Evolutionary conservation across 2,797 vertebrate genomes (phyloP).

Genomic region (Tadarida brasiliensis): DNA sequence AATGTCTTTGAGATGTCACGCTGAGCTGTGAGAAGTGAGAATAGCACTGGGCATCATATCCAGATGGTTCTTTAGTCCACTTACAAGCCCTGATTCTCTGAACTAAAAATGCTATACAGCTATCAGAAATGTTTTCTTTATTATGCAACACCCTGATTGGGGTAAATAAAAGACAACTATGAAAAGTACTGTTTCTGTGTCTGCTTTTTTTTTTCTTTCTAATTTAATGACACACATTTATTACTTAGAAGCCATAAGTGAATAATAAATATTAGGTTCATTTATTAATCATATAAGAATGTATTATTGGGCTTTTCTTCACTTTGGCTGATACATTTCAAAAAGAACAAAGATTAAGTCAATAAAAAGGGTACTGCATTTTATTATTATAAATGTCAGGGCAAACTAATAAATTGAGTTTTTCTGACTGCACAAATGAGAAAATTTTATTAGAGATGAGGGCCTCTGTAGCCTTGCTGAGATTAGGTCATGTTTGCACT

Average conservation of each 20-base stretch:
- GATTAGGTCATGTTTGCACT: not conserved
- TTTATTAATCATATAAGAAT: not conserved
- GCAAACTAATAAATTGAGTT: not conserved
- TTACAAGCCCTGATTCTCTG: not conserved
- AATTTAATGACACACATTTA: not conserved
- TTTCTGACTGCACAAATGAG: not conserved
- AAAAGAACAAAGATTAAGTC: constrained; percentile 3
- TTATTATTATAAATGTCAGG: not conserved
- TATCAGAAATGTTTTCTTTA: not conserved
- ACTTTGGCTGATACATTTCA: not conserved
- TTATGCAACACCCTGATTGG: not conserved
- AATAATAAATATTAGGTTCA: not conserved
- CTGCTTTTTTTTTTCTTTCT: too few species aligned
- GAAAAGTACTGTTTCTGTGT: not conserved
- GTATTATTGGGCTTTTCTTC: not conserved
- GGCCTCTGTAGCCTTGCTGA: not conserved
- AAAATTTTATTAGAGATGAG: not conserved
- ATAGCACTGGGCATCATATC: not conserved
- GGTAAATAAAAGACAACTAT: not conserved
- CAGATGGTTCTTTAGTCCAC: not conserved
- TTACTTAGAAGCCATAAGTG: not conserved
- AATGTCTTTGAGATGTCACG: not conserved
- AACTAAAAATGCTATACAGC: not conserved
- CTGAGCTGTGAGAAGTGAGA: not conserved
- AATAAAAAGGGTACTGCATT: not conserved